Evolutionary conservation across 2,113 vertebrate genomes (phyloP), one percentile per base, ranked within the genome.

Genomic region (Rhinolophus sinicus): DNA sequence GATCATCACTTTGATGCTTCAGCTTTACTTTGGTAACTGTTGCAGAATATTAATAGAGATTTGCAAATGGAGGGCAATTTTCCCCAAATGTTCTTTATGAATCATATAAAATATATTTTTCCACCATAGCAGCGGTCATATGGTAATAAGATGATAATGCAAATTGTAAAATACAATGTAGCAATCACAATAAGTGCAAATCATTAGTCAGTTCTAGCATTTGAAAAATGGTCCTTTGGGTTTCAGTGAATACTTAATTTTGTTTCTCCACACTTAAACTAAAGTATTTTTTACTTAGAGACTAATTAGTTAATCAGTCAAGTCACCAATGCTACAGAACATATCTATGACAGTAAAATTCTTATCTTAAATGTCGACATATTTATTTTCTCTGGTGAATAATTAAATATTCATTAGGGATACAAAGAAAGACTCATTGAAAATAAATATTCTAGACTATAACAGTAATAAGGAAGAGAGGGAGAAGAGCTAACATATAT

Each of bases 221-320:
- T 93, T 93, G 64, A 96, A 98, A 98, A 98, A 97, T 97, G 90
- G 96, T 85, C 56, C 96, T 30, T 96, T 98, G 91, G 87, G 47
- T 97, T 98, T 96, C 73, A 97, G 67, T 70, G 88, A 97, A 75
- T 92, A 92, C 85, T 50, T 50, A 50, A 97, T 56, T 64, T 58
- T 96, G 75, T 94, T 97, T 96, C 95, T 95, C 97, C 88, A 95
- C 82, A 98, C 94, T 62, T 92, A 87, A 87, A 94, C 88, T 98
- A 82, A 98, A 83, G 96, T 93, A 80, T 94, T 30, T 50, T 97
- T 95, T 97, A 96, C 95, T 96, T 44, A 65, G 90, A 97, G 40
- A 93, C 90, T 98, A 97, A 98, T 98, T 96, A 94, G 83, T 98
- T 98, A 96, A 98, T 97, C 97, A 98, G 93, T 97, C 80, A 98